Base-by-base conservation (phyloP, 2,888 invertebrate genomes). In the Brassicogethes aeneus region DNA sequence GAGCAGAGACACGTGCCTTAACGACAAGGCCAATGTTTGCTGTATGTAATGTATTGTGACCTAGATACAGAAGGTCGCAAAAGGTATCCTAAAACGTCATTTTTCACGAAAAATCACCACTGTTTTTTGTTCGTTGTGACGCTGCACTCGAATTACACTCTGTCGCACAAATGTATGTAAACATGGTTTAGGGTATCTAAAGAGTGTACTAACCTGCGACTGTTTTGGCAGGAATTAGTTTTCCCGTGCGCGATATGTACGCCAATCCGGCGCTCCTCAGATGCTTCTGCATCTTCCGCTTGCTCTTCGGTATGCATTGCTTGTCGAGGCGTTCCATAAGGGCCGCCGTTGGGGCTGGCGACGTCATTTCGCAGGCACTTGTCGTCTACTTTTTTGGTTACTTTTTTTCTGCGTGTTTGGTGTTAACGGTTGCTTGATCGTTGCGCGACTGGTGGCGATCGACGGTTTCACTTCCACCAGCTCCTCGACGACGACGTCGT, bases 241-340 rank as follows among this genome's bases (percentile, higher is more conserved):
- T 70, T 43, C 71, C 71, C 35, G 70, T 70, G 45, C 70, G 57
- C 43, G 70, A 70, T 51, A 71, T 66, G 62, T 71, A 71, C 48
- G 69, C 70, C 54, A 68, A 55, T 36, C 71, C 71, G 46, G 69
- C 65, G 53, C 68, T 69, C 40, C 70, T 62, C 43, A 70, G 59
- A 54, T 70, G 68, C 56, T 70, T 70, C 54, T 69, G 69, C 41
- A 69, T 54, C 62, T 68, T 69, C 57, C 69, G 58, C 56, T 70
- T 69, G 48, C 66, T 65, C 49, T 68, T 66, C 42, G 69, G 68
- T 54, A 66, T 61, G 57, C 56, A 55, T 51, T 57, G 56, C 60
- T 61, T 66, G 52, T 65, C 65, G 51, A 59, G 59, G 52, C 61
- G 55, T 47, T 61, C 58, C 46, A 61, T 54, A 50, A 62, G 57